These are phyloP conservation scores for Eupleurogrammus muticus DNA, from an alignment of 2,797 vertebrate species.

Conservation along the genomic window DNA sequence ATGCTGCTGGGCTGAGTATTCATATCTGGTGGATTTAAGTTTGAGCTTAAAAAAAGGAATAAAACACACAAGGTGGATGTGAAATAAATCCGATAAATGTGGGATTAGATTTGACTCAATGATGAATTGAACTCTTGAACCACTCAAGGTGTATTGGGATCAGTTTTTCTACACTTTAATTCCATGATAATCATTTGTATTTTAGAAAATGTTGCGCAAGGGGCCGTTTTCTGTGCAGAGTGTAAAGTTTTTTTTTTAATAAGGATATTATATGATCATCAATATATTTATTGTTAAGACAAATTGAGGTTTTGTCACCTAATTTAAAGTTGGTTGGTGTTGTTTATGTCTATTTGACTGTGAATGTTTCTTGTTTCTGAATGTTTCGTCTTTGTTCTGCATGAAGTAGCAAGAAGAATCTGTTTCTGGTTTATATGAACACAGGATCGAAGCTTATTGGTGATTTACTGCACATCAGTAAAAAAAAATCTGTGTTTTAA, in stretches of 20 bases:
- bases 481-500: slow-evolving; percentile 42
- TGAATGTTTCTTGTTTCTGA: slow-evolving; percentile 45
- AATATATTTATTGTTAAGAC: slow-evolving; percentile 81
- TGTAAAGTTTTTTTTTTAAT: slow-evolving; percentile 40
- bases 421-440: slow-evolving; percentile 39
- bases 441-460: slow-evolving; percentile 29
- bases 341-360: slow-evolving; percentile 49
- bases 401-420: slow-evolving; percentile 13
- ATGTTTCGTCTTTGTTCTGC: slow-evolving; percentile 35
- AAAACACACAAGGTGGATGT: slow-evolving; percentile 20
- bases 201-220: slow-evolving; percentile 24
- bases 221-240: slow-evolving; percentile 34
- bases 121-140: background rate
- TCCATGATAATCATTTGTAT: slow-evolving; percentile 15
- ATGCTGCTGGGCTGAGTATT: no score
- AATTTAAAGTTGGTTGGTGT: slow-evolving; percentile 61
- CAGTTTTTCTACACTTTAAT: slow-evolving; percentile 25
- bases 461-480: slow-evolving; percentile 42
- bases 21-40: slow-evolving; percentile 3
- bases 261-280: slow-evolving; percentile 56
- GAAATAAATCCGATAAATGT: background rate
- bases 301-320: slow-evolving; percentile 52
- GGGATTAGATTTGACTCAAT: background rate
- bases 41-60: slow-evolving; percentile 10
- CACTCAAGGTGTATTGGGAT: slow-evolving; percentile 12